A percentile compares a stretch with the other conserved stretches of the same genome.
phyloP scores from a whole-genome alignment of 2,888 invertebrate genomes.

The Yponomeuta cagnagella region DNA sequence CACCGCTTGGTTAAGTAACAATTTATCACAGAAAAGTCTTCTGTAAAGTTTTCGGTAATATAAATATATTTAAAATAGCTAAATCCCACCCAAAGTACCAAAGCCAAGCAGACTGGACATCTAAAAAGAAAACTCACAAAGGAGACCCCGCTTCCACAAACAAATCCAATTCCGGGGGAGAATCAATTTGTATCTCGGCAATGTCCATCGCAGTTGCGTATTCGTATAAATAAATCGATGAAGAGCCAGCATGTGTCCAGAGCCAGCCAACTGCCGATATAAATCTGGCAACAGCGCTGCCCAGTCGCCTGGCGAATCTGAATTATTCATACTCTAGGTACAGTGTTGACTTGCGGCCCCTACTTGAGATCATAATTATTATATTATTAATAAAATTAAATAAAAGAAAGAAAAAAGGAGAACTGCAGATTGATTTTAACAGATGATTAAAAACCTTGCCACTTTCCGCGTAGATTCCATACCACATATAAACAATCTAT shows the following conservation, averaged over 20 bases:
- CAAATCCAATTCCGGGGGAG: neutral
- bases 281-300: constrained; percentile 36
- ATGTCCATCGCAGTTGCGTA: neutral
- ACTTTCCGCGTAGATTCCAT: no score
- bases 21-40: no score
- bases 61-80: constrained; percentile 8
- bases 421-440: no score
- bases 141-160: neutral
- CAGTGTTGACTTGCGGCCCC: neutral
- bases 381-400: no score
- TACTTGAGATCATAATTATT: neutral
- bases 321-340: constrained; percentile 40
- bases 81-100: constrained; percentile 1
- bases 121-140: neutral
- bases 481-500: no score
- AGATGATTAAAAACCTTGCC: no score
- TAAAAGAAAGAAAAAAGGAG: no score
- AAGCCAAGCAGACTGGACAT: neutral
- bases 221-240: neutral
- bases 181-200: constrained; percentile 7
- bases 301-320: constrained; percentile 31
- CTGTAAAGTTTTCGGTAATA: no score
- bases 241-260: constrained; percentile 8
- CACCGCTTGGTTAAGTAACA: no score
- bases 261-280: constrained; percentile 24